Evolutionary conservation across 1,140 invertebrate genomes (phyloP).

Genomic region (Lepidurus arcticus): DNA sequence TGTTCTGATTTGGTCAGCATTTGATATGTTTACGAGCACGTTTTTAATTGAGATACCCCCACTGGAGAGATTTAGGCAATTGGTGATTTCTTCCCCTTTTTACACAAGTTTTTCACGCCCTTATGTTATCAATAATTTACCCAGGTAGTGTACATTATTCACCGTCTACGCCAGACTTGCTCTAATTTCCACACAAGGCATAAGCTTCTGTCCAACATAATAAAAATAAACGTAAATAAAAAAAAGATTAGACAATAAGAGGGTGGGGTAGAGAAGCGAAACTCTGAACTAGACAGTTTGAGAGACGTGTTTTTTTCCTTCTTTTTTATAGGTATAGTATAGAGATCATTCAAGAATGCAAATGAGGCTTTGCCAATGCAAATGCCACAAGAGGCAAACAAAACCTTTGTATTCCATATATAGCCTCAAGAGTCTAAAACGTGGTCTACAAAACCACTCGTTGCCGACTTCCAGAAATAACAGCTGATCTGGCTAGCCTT

Average conservation of each 20-base stretch:
- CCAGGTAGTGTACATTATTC: not conserved
- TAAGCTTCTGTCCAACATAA: not conserved
- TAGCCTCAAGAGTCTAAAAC: not conserved
- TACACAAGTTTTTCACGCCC: not conserved
- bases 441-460: not conserved
- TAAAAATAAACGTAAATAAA: no score
- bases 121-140: not conserved
- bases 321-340: not conserved
- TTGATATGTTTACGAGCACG: slow-evolving; percentile 10
- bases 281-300: not conserved
- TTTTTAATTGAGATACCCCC: not conserved
- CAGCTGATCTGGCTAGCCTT: no score
- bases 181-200: not conserved
- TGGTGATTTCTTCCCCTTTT: not conserved
- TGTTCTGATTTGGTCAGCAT: not conserved
- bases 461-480: no score
- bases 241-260: not conserved
- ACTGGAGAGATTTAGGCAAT: not conserved
- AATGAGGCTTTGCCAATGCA: slow-evolving; percentile 11
- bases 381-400: not conserved
- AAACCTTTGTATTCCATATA: slow-evolving; percentile 9
- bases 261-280: not conserved
- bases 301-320: not conserved
- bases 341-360: not conserved
- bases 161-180: not conserved